Conservation (phyloP, 1,140 invertebrate species). For the Ditylenchus dipsaci region DNA sequence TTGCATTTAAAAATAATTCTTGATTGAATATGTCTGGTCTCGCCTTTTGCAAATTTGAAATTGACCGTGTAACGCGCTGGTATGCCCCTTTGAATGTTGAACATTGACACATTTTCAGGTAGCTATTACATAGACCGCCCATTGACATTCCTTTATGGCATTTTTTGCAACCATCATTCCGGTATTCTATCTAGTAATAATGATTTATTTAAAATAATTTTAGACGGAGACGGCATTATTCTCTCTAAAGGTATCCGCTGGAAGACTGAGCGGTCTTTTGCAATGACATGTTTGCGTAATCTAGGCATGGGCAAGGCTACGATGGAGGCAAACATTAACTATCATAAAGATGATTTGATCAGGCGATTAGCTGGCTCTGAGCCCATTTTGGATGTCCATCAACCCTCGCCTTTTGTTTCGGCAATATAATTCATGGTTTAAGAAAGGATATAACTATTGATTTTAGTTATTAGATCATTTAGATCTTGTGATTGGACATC, state of each 20-base stretch:
- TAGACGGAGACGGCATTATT: constrained; percentile 24
- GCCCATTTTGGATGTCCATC: constrained; percentile 25
- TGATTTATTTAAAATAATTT: too few relatives aligned
- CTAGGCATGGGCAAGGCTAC: constrained; percentile 42
- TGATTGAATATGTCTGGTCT: too few relatives aligned
- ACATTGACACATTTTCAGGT: constrained; percentile 23
- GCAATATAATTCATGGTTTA: constrained; percentile 48
- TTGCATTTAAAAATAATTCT: too few relatives aligned
- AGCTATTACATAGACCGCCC: constrained; percentile 42
- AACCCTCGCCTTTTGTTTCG: constrained; percentile 41
- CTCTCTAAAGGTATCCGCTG: constrained; percentile 28
- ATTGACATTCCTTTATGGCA: constrained; percentile 38
- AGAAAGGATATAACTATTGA: neutral
- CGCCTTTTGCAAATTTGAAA: too few relatives aligned
- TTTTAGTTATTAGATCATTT: too few relatives aligned
- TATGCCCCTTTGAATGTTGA: too few relatives aligned
- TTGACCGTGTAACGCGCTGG: too few relatives aligned
- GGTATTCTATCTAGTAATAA: constrained; percentile 26
- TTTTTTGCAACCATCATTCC: constrained; percentile 41
- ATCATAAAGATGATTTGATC: constrained; percentile 29
- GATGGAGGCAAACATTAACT: constrained; percentile 35
- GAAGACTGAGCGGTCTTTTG: constrained; percentile 43
- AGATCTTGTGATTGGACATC: constrained; percentile 42
- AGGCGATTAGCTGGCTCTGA: constrained; percentile 5
- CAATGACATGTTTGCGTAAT: constrained; percentile 38